phyloP scores from a whole-genome alignment of 2,113 vertebrate genomes.

The Cyprinus carpio region DNA sequence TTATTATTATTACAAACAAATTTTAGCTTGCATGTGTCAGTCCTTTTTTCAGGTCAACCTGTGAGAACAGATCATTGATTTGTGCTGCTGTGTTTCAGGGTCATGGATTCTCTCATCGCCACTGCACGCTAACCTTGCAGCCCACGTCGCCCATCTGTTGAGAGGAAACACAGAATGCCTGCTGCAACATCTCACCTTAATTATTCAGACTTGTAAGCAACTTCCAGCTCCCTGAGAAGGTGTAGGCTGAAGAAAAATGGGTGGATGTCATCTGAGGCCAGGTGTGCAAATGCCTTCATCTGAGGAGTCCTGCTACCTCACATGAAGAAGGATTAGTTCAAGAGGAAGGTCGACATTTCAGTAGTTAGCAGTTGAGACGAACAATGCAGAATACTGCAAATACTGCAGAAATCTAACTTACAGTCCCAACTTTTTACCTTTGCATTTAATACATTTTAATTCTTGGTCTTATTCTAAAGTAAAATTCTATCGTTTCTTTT shows the following conservation, averaged over 20 bases:
- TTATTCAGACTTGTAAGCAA: constrained; percentile 49
- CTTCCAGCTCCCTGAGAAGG: constrained; percentile 20
- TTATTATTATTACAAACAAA: background rate
- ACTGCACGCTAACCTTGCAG: constrained; percentile 44
- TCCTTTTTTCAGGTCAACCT: background rate
- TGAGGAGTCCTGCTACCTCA: background rate
- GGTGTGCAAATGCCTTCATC: constrained; percentile 24
- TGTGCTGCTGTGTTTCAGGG: constrained; percentile 2
- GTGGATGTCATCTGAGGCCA: constrained; percentile 1
- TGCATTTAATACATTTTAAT: too few relatives aligned
- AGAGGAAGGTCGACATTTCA: background rate
- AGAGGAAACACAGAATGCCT: background rate
- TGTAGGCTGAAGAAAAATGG: constrained; percentile 21
- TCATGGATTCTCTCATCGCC: background rate
- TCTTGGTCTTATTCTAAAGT: too few relatives aligned
- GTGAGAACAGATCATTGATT: constrained; percentile 2
- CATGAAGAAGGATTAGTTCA: background rate
- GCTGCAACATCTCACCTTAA: constrained; percentile 18
- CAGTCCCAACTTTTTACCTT: too few relatives aligned
- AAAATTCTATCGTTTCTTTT: too few relatives aligned
- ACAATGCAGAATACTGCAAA: too few relatives aligned
- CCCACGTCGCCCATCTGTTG: constrained; percentile 51
- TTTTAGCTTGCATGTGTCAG: background rate
- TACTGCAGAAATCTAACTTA: too few relatives aligned
- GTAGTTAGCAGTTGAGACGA: background rate